phyloP scores from a whole-genome alignment of 2,888 invertebrate genomes.

The Andrena bicolor region DNA sequence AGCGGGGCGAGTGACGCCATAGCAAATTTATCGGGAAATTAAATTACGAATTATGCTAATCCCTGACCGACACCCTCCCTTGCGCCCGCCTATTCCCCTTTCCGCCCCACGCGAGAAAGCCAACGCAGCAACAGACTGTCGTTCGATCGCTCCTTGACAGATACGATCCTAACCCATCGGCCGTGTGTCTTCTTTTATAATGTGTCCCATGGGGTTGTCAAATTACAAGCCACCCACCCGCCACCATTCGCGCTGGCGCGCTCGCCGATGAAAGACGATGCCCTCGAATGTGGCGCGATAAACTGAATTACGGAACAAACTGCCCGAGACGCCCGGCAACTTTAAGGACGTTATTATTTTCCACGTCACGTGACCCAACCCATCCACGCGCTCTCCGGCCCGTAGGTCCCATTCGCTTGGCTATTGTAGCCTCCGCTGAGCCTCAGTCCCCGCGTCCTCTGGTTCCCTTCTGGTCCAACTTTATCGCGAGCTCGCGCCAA shows the following conservation, averaged over 20 bases:
- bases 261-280: conserved; percentile 34
- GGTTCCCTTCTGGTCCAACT: too few relatives aligned
- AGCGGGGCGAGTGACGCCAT: conserved; percentile 62
- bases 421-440: neutral
- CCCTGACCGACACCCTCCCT: conserved; percentile 10
- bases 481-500: too few relatives aligned
- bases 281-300: conserved; percentile 13
- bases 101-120: neutral
- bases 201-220: neutral
- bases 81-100: neutral
- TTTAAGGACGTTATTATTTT: conserved; percentile 28
- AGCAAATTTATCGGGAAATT: conserved; percentile 82
- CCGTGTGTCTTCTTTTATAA: conserved; percentile 19
- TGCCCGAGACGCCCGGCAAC: too few relatives aligned
- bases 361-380: neutral
- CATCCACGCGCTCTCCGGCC: conserved; percentile 1
- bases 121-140: conserved; percentile 9
- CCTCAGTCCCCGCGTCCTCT: too few relatives aligned
- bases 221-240: conserved; percentile 44
- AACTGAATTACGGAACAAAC: conserved; percentile 3
- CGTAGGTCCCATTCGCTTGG: neutral
- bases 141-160: conserved; percentile 33
- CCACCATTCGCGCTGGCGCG: neutral
- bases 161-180: conserved; percentile 33
- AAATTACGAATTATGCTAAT: conserved; percentile 83